Evolutionary conservation across 1,140 invertebrate species (phyloP), one percentile per base, ranked within the genome.

Genomic region (Panagrolaimus sp.): DNA sequence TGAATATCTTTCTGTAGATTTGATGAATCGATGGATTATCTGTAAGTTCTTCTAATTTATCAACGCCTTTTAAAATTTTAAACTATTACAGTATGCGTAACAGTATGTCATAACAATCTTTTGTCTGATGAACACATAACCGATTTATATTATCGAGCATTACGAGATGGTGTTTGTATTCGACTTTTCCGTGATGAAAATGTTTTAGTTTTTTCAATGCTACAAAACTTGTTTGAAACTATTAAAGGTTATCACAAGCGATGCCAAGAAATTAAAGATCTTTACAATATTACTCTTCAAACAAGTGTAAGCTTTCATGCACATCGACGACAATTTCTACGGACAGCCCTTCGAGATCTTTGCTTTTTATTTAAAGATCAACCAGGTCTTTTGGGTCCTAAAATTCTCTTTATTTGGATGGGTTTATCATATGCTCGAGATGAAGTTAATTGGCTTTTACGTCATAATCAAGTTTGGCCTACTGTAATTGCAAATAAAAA

Each of bases 171-270:
- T 14, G 96, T 95, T 91, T 92, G 96, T 2, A 87, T 96, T 27
- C 90, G 92, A 11, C 84, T 99, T 4, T 98, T 97, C 82, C 87
- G 96, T 63, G 96, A 99, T 87, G 96, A 99, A 87, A 92, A 97
- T 0, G 88, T 98, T 64, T 90, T 93, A 77, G 93, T 94, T 70
- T 95, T 98, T 85, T 88, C 91, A 25, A 96, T 94, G 78, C 90
- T 98, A 71, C 91, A 92, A 80, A 86, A 87, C 45, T 96, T 92
- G 82, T 96, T 98, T 84, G 96, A 99, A 82, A 88, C 89, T 9
- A 89, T 97, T 27, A 98, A 98, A 86, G 93, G 93, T 79, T 85
- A 74, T 69, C 38, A 23, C 20, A 80, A 81, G 65, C 66, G 67
- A 44, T 38, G 74, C 11, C 23, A 63, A 45, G 78, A 83, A 42